A percentile compares a stretch with the other conserved stretches of the same genome.
phyloP scores from a whole-genome alignment of 2,113 vertebrate species.

The Peromyscus maniculatus region DNA sequence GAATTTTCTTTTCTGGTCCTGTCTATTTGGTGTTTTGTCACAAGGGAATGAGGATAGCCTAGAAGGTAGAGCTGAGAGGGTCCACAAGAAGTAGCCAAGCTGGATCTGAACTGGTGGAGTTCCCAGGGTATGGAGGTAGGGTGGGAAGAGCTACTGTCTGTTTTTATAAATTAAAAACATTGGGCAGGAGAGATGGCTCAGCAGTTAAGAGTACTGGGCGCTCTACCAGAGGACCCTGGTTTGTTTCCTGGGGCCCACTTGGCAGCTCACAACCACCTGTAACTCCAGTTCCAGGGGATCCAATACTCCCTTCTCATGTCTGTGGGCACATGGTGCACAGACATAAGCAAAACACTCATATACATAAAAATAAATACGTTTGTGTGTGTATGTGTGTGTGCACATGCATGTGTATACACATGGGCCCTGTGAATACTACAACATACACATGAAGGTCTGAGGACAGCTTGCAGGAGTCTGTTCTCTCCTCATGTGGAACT shows the following conservation, averaged over 20 bases:
- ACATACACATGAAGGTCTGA: neutral
- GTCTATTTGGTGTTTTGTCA: neutral
- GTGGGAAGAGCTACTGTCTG: neutral
- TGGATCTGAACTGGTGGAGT: neutral
- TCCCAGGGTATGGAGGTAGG: neutral
- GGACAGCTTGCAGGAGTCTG: neutral
- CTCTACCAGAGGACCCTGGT: neutral
- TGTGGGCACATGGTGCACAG: neutral
- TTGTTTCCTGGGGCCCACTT: too few relatives aligned
- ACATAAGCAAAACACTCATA: neutral
- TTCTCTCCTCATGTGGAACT: neutral
- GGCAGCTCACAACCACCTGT: neutral
- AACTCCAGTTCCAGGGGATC: neutral
- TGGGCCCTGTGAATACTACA: neutral
- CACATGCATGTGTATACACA: neutral
- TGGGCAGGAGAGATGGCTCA: neutral
- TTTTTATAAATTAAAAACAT: neutral
- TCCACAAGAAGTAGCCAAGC: neutral
- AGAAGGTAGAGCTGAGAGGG: neutral
- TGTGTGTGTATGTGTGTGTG: neutral
- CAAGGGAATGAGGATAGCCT: neutral
- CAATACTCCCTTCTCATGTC: neutral
- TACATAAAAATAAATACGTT: constrained; percentile 4
- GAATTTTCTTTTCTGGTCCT: neutral
- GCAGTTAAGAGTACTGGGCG: neutral